Base-by-base conservation (phyloP, 2,113 vertebrate species). In the Odobenus rosmarus region DNA sequence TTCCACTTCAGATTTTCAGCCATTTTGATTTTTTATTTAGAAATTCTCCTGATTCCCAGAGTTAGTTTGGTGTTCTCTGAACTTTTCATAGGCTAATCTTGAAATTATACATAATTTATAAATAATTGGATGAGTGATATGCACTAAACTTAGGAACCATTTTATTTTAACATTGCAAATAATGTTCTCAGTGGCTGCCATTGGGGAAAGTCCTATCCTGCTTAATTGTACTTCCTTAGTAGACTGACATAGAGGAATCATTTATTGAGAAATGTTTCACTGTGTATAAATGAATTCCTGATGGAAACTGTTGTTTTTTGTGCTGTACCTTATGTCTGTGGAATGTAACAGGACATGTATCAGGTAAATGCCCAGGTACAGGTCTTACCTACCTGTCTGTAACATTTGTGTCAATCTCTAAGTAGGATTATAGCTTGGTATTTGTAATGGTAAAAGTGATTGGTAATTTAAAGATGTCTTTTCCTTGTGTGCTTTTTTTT, bases 261-360 rank as follows among this genome's bases (percentile, higher is more conserved):
- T 87, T 97, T 96, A 90, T 92, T 98, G 71, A 97, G 46, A 96
- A 98, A 96, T 98, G 97, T 98, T 97, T 96, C 51, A 95, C 93
- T 99, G 89, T 98, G 95, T 98, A 92, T 98, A 97, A 99, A 98
- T 94, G 93, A 98, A 98, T 98, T 99, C 98, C 98, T 99, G 98
- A 99, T 98, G 98, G 98, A 98, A 98, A 99, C 98, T 99, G 97
- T 99, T 99, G 98, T 99, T 98, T 99, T 99, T 99, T 99, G 98
- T 99, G 99, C 99, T 99, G 98, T 99, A 99, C 99, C 98, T 96
- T 98, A 97, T 99, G 98, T 99, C 99, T 99, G 97, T 99, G 99
- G 99, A 99, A 99, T 99, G 98, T 99, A 96, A 98, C 99, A 99
- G 99, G 99, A 99, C 99, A 99, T 99, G 99, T 99, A 99, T 98